These are phyloP conservation scores for Cossypha heuglini DNA, from an alignment of 2,797 vertebrate species.

Conservation along the genomic window DNA sequence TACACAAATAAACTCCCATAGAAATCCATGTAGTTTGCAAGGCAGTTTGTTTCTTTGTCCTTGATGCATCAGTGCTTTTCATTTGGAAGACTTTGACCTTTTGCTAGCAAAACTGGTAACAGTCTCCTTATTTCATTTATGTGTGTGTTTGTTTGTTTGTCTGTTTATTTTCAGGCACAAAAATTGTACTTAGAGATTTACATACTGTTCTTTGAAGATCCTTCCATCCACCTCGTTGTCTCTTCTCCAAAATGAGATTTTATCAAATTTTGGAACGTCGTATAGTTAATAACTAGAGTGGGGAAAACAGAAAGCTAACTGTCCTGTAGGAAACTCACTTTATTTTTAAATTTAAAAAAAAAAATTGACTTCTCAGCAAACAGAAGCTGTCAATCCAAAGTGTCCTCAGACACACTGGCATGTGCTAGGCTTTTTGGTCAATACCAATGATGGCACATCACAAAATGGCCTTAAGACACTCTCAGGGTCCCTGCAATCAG, in stretches of 20 bases:
- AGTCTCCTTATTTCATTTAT: background rate
- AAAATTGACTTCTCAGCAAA: background rate
- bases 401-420: background rate
- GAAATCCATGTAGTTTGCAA: background rate
- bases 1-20: background rate
- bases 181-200: background rate
- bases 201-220: background rate
- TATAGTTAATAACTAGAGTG: background rate
- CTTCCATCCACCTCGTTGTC: background rate
- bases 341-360: background rate
- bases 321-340: background rate
- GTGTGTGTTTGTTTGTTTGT: background rate
- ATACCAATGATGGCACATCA: background rate
- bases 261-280: background rate
- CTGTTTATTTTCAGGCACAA: background rate
- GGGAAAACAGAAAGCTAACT: background rate
- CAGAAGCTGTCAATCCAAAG: background rate
- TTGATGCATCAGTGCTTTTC: conserved; percentile 24
- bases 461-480: background rate
- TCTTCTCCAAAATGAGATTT: background rate
- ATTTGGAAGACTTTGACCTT: conserved; percentile 28
- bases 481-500: background rate
- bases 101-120: background rate
- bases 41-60: background rate
- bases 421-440: background rate